Conservation (phyloP, 2,113 vertebrate genomes). For the Dicaeum eximium region DNA sequence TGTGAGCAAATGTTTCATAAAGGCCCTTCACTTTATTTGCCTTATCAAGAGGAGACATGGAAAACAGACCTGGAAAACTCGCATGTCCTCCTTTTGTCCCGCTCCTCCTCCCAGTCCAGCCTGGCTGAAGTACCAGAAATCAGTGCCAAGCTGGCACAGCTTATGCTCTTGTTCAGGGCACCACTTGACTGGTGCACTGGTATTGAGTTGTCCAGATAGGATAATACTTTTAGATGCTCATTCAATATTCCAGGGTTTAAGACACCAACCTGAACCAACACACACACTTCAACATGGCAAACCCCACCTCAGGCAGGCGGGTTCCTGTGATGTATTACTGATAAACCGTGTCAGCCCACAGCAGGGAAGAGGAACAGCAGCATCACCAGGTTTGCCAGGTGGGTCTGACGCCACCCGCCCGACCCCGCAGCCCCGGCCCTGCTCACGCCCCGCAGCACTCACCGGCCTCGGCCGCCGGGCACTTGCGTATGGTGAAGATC, state of each 20-base stretch:
- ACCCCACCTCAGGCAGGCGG: not conserved
- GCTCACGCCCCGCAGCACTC: slow-evolving; percentile 28
- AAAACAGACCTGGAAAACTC: not conserved
- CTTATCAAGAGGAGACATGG: not conserved
- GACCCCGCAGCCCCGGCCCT: fast-evolving
- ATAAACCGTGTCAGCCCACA: not conserved
- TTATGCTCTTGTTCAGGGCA: not conserved
- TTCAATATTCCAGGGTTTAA: not conserved
- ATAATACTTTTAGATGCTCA: not conserved
- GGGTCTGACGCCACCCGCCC: fast-evolving
- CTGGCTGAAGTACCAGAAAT: not conserved
- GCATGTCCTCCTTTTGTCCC: not conserved
- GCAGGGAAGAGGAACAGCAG: not conserved
- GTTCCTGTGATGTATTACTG: fast-evolving
- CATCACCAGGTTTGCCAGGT: fast-evolving
- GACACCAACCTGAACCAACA: not conserved
- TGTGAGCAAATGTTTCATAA: not conserved
- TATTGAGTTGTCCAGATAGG: not conserved
- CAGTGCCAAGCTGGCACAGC: not conserved
- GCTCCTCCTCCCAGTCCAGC: not conserved
- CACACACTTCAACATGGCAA: not conserved
- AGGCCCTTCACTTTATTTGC: not conserved
- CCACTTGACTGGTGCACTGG: fast-evolving
- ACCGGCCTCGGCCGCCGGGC: slow-evolving; percentile 88
- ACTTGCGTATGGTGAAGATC: slow-evolving; percentile 96